These are phyloP conservation scores for Raja brachyura DNA, from an alignment of 2,113 vertebrate species.

Conservation along the genomic window DNA sequence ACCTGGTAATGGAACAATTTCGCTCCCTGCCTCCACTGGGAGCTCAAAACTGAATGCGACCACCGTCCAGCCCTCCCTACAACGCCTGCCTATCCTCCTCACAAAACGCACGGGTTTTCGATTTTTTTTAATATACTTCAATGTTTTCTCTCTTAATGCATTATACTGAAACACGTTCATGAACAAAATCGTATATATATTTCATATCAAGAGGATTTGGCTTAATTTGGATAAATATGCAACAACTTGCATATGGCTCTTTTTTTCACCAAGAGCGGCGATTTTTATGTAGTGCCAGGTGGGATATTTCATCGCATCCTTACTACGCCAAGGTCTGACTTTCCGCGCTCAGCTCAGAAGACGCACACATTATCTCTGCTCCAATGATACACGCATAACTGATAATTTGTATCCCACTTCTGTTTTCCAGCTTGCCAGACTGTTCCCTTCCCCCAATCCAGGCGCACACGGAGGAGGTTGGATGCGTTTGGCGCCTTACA, in stretches of 20 bases:
- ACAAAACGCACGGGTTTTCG: background rate
- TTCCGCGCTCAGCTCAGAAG: background rate
- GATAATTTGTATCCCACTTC: background rate
- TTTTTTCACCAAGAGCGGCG: background rate
- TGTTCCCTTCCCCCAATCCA: background rate
- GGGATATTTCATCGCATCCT: background rate
- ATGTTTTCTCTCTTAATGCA: background rate
- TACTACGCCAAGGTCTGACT: background rate
- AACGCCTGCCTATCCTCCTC: background rate
- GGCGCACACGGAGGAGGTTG: background rate
- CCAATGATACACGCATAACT: background rate
- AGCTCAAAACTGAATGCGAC: constrained; percentile 47
- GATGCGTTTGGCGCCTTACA: constrained; percentile 28
- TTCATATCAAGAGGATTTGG: background rate
- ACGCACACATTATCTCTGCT: background rate
- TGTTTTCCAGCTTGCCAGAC: background rate
- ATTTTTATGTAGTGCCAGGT: background rate
- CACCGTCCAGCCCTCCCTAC: constrained; percentile 17
- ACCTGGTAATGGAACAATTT: constrained; percentile 49
- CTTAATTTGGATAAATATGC: background rate
- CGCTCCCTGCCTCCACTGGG: constrained; percentile 51
- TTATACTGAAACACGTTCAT: background rate
- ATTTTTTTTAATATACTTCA: background rate
- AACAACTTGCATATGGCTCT: background rate
- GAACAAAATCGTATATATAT: background rate